Percentiles rank a stretch among this genome's conserved stretches.
These are phyloP conservation scores for Potorous gilbertii DNA, from an alignment of 2,797 vertebrate genomes.

Conservation along the genomic window DNA sequence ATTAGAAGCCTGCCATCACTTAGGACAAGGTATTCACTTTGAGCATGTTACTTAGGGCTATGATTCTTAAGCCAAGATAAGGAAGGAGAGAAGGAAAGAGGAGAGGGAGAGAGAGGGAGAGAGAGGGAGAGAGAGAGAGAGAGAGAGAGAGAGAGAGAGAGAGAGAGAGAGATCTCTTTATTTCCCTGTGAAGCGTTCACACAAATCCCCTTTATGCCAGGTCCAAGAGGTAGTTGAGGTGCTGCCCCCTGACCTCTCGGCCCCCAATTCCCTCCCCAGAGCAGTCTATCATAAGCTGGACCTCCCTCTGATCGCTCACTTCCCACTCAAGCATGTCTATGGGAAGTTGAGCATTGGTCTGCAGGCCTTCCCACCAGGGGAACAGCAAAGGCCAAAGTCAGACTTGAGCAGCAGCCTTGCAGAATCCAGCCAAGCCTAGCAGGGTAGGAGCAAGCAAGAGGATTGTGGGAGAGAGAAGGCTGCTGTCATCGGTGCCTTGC, in stretches of 20 bases:
- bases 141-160: neutral
- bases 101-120: neutral
- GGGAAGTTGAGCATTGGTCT: neutral
- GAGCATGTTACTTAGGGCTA: neutral
- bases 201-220: slow-evolving; percentile 35
- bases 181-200: neutral
- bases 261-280: slow-evolving; percentile 27
- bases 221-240: neutral
- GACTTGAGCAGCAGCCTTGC: neutral
- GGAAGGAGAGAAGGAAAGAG: neutral
- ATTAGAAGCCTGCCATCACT: neutral
- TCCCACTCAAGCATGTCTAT: slow-evolving; percentile 61
- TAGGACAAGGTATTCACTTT: neutral
- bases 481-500: neutral
- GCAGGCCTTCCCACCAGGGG: slow-evolving; percentile 50
- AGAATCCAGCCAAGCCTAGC: accelerated
- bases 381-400: slow-evolving; percentile 11
- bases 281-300: slow-evolving; percentile 31
- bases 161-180: slow-evolving; percentile 49
- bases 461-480: neutral
- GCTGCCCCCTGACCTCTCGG: neutral
- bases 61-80: neutral
- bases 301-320: neutral
- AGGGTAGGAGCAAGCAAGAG: neutral
- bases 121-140: no score